Base-by-base conservation (phyloP, 2,113 vertebrate genomes). In the Delphinapterus leucas region DNA sequence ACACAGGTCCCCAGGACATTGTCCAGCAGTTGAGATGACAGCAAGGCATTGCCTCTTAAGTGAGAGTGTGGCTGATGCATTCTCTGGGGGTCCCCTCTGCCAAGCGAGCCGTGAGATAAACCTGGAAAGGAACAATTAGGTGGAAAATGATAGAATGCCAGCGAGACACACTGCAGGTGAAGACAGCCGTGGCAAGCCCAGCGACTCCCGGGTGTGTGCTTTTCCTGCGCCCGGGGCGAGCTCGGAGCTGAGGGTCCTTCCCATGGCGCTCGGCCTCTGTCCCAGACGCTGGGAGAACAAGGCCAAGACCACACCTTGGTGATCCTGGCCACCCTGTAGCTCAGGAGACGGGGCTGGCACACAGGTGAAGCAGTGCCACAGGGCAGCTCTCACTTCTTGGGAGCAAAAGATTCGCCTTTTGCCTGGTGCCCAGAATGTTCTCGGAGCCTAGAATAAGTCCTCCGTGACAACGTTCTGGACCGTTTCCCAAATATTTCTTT, bases 101-200 rank as follows among this genome's bases (percentile, higher is more conserved):
- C 38, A 76, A 90, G 33, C 21, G 31, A 93, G 65, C 74, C 31
- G 15, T 47, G 44, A 68, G 15, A 76, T 67, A 36, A 79, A 33
- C 20, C n/a, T 6, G 6, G 67, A 53, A 80, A 63, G 79, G 38
- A 80, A 49, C 17, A 10, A 4, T 28, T 44, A 5, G 82, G 65
- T 73, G 49, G 31, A 14, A 80, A 12, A 13, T 38, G 15, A 71
- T 7, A 87, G n/a, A 38, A 60, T 71, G 44, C 0, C 6, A 82
- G 15, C 13, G 36, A 79, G 25, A 36, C 2, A 31, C 1, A 0
- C 21, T 7, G 7, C 28, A 21, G 26, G 26, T 9, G 49, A 17
- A 41, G 68, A 23, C 0, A 2, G 53, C 9, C 0, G 60, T 33
- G 23, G 18, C 36, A 13, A 1, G 1, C 67, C 71, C 2, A 18